A percentile compares a stretch with the other conserved stretches of the same genome.
These are phyloP conservation scores for Heliconius congener DNA, from an alignment of 1,140 invertebrate species.

Conservation along the genomic window DNA sequence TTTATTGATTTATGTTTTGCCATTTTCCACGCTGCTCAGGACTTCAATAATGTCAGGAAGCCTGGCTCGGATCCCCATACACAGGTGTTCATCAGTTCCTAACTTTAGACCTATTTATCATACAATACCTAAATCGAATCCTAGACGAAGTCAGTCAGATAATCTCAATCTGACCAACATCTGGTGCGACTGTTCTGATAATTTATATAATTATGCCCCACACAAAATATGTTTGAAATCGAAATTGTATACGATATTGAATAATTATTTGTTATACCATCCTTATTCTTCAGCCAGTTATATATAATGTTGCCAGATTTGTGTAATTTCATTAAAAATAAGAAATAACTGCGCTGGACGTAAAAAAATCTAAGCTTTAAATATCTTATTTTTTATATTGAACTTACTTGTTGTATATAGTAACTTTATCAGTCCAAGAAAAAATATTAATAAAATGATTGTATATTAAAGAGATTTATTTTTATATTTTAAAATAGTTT, in stretches of 20 bases:
- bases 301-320: conserved; percentile 47
- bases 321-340: neutral
- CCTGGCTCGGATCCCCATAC: conserved; percentile 77
- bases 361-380: conserved; percentile 5
- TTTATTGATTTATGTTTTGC: conserved; percentile 1
- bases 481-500: neutral
- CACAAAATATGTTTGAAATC: conserved; percentile 65
- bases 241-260: conserved; percentile 55
- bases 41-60: conserved; percentile 78
- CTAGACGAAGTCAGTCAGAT: conserved; percentile 41
- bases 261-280: conserved; percentile 70
- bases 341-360: neutral
- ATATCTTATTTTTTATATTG: neutral
- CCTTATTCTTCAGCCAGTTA: conserved; percentile 71
- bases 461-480: neutral
- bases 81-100: conserved; percentile 71
- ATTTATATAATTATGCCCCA: conserved; percentile 58
- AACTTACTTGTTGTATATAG: no score
- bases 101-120: conserved; percentile 36
- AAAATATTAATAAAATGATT: neutral
- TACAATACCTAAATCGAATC: conserved; percentile 8
- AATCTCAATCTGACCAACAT: conserved; percentile 42
- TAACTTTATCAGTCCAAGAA: no score
- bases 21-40: conserved; percentile 68
- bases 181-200: conserved; percentile 67